These are phyloP conservation scores for Gobio gobio DNA, from an alignment of 2,113 vertebrate species.

Conservation along the genomic window DNA sequence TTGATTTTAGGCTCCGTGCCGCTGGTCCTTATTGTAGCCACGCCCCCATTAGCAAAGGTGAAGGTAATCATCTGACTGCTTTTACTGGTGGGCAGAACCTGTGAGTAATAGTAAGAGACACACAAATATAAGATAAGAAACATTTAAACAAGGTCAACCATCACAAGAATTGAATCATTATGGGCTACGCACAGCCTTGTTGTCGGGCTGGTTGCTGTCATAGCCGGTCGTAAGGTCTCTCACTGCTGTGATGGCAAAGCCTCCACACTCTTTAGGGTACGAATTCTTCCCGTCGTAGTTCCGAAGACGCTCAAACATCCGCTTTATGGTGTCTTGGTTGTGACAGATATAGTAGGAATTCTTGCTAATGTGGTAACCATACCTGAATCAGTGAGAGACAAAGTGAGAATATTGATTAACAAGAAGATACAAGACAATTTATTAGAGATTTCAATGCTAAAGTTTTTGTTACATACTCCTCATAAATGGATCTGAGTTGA, in stretches of 20 bases:
- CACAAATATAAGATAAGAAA: not conserved
- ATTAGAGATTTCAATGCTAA: not conserved
- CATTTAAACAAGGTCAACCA: not conserved
- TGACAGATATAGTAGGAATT: constrained; percentile 97
- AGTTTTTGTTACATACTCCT: constrained; percentile 81
- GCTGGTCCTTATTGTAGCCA: constrained; percentile 95
- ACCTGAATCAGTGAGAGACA: constrained; percentile 72
- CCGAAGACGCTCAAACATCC: constrained; percentile 87
- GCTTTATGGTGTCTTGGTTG: constrained; percentile 82
- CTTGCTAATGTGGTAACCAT: constrained; percentile 93
- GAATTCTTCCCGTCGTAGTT: constrained; percentile 81
- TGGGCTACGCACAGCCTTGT: constrained; percentile 85
- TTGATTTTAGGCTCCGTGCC: constrained; percentile 98
- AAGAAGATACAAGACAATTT: not conserved
- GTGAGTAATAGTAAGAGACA: constrained; percentile 32
- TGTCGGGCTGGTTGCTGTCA: constrained; percentile 86
- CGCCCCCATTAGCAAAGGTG: constrained; percentile 90
- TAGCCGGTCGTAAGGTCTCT: constrained; percentile 94
- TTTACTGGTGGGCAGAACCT: constrained; percentile 92
- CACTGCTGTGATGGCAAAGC: constrained; percentile 83
- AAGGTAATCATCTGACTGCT: constrained; percentile 99
- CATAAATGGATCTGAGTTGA: constrained; percentile 86
- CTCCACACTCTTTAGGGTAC: constrained; percentile 87
- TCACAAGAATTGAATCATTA: not conserved
- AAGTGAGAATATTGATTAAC: not conserved